Conservation (phyloP, 2,797 vertebrate genomes). For the Etheostoma nigrum region DNA sequence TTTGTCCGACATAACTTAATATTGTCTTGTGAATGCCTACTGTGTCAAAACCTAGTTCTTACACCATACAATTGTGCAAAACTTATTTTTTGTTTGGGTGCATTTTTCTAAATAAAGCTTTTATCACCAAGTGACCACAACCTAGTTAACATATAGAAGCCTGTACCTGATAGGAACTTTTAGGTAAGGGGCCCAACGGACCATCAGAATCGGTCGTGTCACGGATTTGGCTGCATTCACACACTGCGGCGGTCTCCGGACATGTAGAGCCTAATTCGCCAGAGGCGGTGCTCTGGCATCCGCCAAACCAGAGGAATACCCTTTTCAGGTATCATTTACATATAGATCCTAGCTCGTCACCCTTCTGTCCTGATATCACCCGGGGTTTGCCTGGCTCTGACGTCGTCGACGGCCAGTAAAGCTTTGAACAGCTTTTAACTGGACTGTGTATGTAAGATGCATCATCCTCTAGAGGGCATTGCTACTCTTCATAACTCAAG, state of each 20-base stretch:
- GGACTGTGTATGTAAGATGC: not conserved
- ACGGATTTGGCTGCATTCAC: not conserved
- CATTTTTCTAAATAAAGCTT: not conserved
- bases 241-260: not conserved
- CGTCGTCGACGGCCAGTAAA: not conserved
- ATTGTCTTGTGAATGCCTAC: not conserved
- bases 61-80: not conserved
- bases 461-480: constrained; percentile 60
- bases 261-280: not conserved
- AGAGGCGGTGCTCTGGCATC: not conserved
- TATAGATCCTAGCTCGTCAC: not conserved
- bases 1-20: not conserved
- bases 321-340: not conserved
- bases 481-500: not conserved
- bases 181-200: not conserved
- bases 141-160: not conserved
- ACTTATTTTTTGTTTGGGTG: not conserved
- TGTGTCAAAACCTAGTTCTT: not conserved
- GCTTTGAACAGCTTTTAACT: too few species aligned
- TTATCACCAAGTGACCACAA: not conserved
- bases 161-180: not conserved
- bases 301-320: not conserved
- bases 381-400: not conserved
- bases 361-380: too few species aligned
- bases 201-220: not conserved